These are phyloP conservation scores for Spheniscus mendiculus DNA, from an alignment of 2,113 vertebrate species.

Conservation along the genomic window DNA sequence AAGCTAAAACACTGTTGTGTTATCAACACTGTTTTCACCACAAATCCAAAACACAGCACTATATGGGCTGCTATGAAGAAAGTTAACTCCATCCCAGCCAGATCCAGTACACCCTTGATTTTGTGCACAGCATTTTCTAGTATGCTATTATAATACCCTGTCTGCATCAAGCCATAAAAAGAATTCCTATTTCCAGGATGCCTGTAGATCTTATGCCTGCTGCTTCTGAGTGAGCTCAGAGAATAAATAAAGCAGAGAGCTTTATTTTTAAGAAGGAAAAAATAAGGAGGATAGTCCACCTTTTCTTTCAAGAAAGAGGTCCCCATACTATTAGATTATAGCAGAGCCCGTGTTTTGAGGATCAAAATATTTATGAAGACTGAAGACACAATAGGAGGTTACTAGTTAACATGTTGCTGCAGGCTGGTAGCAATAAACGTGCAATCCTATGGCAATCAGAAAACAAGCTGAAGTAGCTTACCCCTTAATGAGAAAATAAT, in stretches of 20 bases:
- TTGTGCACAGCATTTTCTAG: not conserved
- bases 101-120: not conserved
- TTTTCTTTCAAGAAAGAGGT: not conserved
- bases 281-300: not conserved
- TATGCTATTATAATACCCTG: not conserved
- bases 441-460: not conserved
- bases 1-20: not conserved
- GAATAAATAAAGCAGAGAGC: not conserved
- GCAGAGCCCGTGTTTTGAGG: not conserved
- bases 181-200: not conserved
- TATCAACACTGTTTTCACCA: not conserved
- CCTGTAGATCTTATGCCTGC: not conserved
- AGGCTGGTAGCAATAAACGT: not conserved
- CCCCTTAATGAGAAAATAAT: slow-evolving; percentile 1
- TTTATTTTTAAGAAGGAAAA: not conserved
- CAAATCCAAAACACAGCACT: not conserved
- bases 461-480: not conserved
- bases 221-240: not conserved
- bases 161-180: not conserved
- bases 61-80: not conserved
- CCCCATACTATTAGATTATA: not conserved
- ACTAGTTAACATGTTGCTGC: not conserved
- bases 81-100: not conserved
- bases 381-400: not conserved
- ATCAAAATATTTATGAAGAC: slow-evolving; percentile 1